These are phyloP conservation scores for Bombus cullumanus DNA, from an alignment of 1,140 invertebrate species.

Conservation along the genomic window DNA sequence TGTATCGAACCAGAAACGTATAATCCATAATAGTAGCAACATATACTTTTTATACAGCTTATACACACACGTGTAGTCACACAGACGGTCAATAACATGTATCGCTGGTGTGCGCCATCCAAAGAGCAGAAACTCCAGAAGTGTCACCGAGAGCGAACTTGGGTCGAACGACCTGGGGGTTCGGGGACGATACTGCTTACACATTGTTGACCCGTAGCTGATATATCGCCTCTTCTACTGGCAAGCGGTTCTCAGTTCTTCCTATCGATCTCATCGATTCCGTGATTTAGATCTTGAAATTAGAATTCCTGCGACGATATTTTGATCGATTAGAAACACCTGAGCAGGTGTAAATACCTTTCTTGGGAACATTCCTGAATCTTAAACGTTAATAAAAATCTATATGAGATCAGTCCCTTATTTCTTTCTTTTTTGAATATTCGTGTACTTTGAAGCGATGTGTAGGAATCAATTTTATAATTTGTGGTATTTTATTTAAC, in stretches of 20 bases:
- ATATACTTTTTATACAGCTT: neutral
- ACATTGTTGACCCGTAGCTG: constrained; percentile 80
- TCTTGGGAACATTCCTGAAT: neutral
- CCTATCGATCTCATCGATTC: constrained; percentile 58
- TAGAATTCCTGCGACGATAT: constrained; percentile 26
- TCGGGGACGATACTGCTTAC: constrained; percentile 73
- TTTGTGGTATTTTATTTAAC: no score
- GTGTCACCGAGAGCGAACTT: constrained; percentile 80
- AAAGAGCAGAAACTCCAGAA: constrained; percentile 81
- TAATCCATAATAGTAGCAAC: neutral
- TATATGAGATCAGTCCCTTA: neutral
- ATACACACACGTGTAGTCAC: constrained; percentile 57
- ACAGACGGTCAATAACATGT: constrained; percentile 67
- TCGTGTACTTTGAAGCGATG: neutral
- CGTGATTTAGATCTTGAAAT: constrained; percentile 22
- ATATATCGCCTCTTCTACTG: constrained; percentile 75
- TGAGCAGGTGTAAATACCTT: neutral
- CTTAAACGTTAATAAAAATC: neutral
- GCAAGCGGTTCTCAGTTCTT: constrained; percentile 75
- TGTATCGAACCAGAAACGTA: neutral
- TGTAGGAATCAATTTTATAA: no score
- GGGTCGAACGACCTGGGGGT: constrained; percentile 72
- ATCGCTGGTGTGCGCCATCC: constrained; percentile 73
- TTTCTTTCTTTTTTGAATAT: neutral
- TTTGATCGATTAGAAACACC: neutral